Conservation (phyloP, 2,797 vertebrate species). For the Parambassis ranga region DNA sequence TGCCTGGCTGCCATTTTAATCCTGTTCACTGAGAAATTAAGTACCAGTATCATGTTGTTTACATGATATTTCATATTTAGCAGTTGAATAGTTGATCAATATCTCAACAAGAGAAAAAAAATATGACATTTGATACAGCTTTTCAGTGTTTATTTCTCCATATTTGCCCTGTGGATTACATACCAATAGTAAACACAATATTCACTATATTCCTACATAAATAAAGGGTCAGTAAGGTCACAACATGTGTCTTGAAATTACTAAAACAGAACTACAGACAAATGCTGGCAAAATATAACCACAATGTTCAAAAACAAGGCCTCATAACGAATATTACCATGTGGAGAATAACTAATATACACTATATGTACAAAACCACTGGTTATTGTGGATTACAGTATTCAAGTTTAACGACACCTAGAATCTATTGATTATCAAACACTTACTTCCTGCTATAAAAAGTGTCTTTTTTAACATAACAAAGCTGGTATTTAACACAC, state of each 20-base stretch:
- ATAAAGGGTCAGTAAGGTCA: conserved; percentile 24
- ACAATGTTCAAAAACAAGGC: conserved; percentile 15
- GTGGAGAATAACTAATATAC: conserved; percentile 32
- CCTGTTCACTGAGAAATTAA: too few species aligned
- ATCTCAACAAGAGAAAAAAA: background rate
- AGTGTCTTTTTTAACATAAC: background rate
- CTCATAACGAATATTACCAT: conserved; percentile 29
- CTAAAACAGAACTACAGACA: conserved; percentile 1
- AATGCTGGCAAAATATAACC: conserved; percentile 16
- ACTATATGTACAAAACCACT: conserved; percentile 57
- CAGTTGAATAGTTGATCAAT: background rate
- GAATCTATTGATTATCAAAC: conserved; percentile 4
- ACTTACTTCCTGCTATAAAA: background rate
- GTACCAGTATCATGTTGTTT: too few species aligned
- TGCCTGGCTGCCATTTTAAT: too few species aligned
- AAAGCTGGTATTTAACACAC: background rate
- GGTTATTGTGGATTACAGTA: background rate
- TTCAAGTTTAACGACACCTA: conserved; percentile 1
- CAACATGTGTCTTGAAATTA: background rate
- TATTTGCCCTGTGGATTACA: conserved; percentile 17
- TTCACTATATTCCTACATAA: conserved; percentile 18
- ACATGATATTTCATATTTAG: too few species aligned
- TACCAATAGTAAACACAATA: conserved; percentile 33
- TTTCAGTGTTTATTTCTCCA: conserved; percentile 60
- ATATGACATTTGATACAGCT: conserved; percentile 2